Evolutionary conservation across 2,113 vertebrate species (phyloP), one percentile per base, ranked within the genome.

Genomic region (Gasterosteus aculeatus): DNA sequence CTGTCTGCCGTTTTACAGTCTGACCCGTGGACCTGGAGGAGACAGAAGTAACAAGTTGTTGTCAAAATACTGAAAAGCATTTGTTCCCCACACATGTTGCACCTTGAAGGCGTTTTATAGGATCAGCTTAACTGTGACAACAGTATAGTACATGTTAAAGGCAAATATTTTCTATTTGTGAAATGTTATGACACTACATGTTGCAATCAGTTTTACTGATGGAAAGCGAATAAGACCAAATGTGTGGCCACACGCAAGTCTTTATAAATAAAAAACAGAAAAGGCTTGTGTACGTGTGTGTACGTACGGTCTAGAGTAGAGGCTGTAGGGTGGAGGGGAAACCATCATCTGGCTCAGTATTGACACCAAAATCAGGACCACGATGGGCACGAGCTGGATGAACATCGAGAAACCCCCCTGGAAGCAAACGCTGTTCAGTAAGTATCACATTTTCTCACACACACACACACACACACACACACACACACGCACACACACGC

Each of bases 401-500:
- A 99, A 96, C 95, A 98, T 98, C 66, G 97, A 99, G 92, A 99
- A 99, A 41, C 98, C 97, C 72, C 97, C 97, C 98, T 99, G 61
- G 29, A 86, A 76, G 83, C 38, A 92, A 88, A 88, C 15, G 74
- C n/a, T 85, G 42, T 58, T 87, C 29, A 71, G 15, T 14, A 2
- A 54, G 10, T 5, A 16, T 3, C 33, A 58, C 0, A 41, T 3
- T 7, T 59, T 65, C n/a, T 62, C 41, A 58, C 6, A 16, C n/a
- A 38, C 35, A 38, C 33, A 33, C 33, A 33, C 22, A 63, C 33
- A 61, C 16, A 33, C 1, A 57, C 5, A 16, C 19, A 26, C 22
- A 26, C 22, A 26, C 22, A 26, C 22, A 26, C 22, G 1, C 22
- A 26, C 22, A 26, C 22, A 26, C 22, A 26, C 22, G 1, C 22